A percentile compares a stretch with the other conserved stretches of the same genome.
These are phyloP conservation scores for Catharus ustulatus DNA, from an alignment of 2,797 vertebrate genomes.

Conservation along the genomic window DNA sequence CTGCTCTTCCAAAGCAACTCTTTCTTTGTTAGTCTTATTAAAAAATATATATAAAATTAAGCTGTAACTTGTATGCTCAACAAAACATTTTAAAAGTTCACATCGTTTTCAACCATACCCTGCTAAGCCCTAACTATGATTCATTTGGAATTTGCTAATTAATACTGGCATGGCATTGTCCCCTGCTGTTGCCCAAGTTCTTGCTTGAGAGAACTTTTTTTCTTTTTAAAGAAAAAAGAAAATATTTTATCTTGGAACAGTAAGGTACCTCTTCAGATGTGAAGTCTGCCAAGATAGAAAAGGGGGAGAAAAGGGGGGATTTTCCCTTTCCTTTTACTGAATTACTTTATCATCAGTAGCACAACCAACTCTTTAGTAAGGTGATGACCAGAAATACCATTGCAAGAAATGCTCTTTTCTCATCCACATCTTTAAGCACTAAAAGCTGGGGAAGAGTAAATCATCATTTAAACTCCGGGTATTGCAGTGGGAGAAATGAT, in stretches of 20 bases:
- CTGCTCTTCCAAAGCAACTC: neutral
- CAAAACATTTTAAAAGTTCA: constrained; percentile 36
- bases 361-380: neutral
- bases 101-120: constrained; percentile 11
- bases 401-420: neutral
- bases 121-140: constrained; percentile 36
- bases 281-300: constrained; percentile 8
- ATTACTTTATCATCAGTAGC: constrained; percentile 19
- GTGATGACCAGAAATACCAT: neutral
- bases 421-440: constrained; percentile 10
- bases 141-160: constrained; percentile 66
- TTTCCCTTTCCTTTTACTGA: constrained; percentile 13
- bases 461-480: neutral
- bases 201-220: constrained; percentile 52
- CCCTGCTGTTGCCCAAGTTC: constrained; percentile 58
- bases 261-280: constrained; percentile 36
- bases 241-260: constrained; percentile 45
- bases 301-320: neutral
- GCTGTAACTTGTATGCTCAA: neutral
- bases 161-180: constrained; percentile 48
- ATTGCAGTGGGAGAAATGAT: neutral
- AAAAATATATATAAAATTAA: constrained; percentile 13
- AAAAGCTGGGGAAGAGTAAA: constrained; percentile 26
- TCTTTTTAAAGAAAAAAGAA: constrained; percentile 23
- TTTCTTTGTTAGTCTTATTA: constrained; percentile 24